Conservation (phyloP, 2,888 invertebrate genomes). For the Harmothoe impar region DNA sequence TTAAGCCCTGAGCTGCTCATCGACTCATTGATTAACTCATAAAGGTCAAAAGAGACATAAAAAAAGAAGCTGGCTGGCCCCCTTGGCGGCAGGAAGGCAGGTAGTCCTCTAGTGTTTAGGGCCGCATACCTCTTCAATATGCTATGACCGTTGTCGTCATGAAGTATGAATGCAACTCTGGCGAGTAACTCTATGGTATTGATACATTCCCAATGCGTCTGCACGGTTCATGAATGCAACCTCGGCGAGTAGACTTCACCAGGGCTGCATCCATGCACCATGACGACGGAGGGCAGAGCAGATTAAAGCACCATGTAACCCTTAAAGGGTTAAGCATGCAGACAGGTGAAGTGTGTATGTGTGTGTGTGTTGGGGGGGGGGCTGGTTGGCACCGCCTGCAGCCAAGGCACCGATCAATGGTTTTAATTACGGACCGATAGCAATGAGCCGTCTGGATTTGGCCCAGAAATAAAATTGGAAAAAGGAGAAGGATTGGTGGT, state of each 20-base stretch:
- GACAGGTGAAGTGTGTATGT: not conserved
- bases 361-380: not conserved
- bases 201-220: too few relatives aligned
- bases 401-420: slow-evolving; percentile 36
- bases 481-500: not conserved
- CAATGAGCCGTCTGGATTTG: slow-evolving; percentile 50
- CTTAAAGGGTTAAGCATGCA: too few relatives aligned
- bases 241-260: too few relatives aligned
- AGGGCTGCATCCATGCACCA: too few relatives aligned
- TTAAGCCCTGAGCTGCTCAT: not conserved
- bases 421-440: slow-evolving; percentile 43
- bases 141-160: too few relatives aligned
- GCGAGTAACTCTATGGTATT: too few relatives aligned
- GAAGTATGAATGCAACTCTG: too few relatives aligned
- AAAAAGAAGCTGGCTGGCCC: not conserved
- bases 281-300: too few relatives aligned
- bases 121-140: too few relatives aligned
- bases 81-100: not conserved
- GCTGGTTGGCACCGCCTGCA: not conserved
- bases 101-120: too few relatives aligned
- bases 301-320: too few relatives aligned
- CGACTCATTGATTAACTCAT: slow-evolving; percentile 46
- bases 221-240: too few relatives aligned
- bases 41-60: not conserved
- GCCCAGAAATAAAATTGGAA: slow-evolving; percentile 27